Evolutionary conservation across 2,888 invertebrate species (phyloP).

Genomic region (Pachymerium ferrugineum): DNA sequence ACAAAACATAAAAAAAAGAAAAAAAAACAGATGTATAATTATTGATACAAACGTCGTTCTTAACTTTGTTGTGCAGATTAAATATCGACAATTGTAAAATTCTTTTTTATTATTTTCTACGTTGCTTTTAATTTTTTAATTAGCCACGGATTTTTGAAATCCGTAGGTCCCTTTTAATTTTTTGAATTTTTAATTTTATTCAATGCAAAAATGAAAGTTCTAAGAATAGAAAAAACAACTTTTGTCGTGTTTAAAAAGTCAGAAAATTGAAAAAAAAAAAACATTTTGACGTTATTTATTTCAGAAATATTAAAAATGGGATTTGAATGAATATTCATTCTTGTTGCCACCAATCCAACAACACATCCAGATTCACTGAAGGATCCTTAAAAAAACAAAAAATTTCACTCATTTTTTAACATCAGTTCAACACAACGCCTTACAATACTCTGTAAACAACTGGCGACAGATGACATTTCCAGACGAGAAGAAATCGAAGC

Average conservation of each 20-base stretch:
- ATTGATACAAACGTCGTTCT: conserved; percentile 24
- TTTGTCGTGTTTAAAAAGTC: background rate
- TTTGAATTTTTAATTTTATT: background rate
- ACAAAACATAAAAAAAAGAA: background rate
- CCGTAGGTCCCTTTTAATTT: background rate
- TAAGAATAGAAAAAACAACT: background rate
- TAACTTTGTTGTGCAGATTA: conserved; percentile 33
- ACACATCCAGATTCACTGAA: background rate
- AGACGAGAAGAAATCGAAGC: background rate
- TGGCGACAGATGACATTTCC: no score
- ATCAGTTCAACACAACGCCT: no score
- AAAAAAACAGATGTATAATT: conserved; percentile 25
- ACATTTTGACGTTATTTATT: no score
- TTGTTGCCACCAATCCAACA: background rate
- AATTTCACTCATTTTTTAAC: background rate
- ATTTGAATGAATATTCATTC: background rate
- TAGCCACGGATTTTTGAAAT: background rate
- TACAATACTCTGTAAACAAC: background rate
- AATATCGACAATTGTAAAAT: conserved; percentile 22
- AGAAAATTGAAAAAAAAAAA: no score
- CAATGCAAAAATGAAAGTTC: background rate
- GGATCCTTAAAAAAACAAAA: background rate
- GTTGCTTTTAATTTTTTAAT: background rate
- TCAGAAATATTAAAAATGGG: background rate
- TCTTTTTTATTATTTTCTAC: background rate